These are phyloP conservation scores for Mallotus villosus DNA, from an alignment of 2,797 vertebrate genomes.

Conservation along the genomic window DNA sequence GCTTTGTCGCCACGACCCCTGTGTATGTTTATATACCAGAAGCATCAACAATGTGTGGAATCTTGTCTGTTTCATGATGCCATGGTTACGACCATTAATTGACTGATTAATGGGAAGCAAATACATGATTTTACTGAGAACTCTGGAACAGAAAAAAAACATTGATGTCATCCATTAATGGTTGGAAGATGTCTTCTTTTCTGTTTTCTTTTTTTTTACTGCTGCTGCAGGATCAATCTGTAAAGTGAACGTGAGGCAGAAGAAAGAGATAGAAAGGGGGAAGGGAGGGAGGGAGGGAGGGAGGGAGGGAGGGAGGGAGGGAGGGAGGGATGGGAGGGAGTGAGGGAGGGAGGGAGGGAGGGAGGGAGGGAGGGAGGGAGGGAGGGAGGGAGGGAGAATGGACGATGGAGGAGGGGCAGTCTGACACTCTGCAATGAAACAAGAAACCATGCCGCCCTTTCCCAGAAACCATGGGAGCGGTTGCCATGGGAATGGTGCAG, in stretches of 20 bases:
- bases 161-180: not conserved
- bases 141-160: not conserved
- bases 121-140: not conserved
- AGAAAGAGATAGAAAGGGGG: not conserved
- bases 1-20: not conserved
- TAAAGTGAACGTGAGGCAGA: constrained; percentile 1
- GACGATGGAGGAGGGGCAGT: constrained; percentile 15
- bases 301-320: constrained; percentile 9
- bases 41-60: not conserved
- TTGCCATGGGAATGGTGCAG: constrained; percentile 69
- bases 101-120: not conserved
- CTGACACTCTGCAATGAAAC: constrained; percentile 47
- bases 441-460: constrained; percentile 60
- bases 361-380: not conserved
- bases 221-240: constrained; percentile 11
- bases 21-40: not conserved
- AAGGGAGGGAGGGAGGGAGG: not conserved
- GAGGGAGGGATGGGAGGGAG: not conserved
- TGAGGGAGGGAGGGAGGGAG: not conserved
- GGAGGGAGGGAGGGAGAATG: constrained; percentile 5
- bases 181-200: not conserved
- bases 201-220: not conserved
- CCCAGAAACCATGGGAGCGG: constrained; percentile 58
- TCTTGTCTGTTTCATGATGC: not conserved
- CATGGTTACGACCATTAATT: not conserved